Conservation (phyloP, 2,113 vertebrate species). For the Glaucomys volans region DNA sequence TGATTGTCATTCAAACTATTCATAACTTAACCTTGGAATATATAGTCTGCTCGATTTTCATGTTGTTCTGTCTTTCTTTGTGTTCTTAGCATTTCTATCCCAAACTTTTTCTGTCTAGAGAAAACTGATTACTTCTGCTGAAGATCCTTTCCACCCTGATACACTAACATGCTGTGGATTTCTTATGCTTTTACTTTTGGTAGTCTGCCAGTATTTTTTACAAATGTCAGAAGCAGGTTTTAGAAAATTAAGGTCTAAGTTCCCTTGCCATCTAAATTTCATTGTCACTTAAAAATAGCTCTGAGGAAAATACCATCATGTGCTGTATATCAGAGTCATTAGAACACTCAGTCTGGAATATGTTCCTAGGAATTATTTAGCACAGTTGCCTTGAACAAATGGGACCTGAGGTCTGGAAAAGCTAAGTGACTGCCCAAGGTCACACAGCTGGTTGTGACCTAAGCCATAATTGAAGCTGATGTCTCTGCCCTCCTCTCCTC, state of each 20-base stretch:
- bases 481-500: not conserved
- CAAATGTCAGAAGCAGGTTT: conserved; percentile 63
- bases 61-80: not conserved
- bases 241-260: conserved; percentile 58
- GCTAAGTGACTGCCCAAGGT: not conserved
- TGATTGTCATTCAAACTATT: not conserved
- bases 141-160: not conserved
- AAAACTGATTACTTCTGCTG: not conserved
- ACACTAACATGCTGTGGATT: conserved; percentile 15
- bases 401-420: not conserved
- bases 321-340: not conserved
- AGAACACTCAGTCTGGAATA: not conserved
- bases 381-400: not conserved
- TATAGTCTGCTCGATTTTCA: not conserved
- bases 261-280: conserved; percentile 27
- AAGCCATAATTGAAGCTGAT: not conserved
- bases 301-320: not conserved
- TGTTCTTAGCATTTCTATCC: not conserved
- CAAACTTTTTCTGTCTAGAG: conserved; percentile 17
- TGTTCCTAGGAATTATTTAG: conserved; percentile 4
- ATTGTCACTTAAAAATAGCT: conserved; percentile 65
- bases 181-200: conserved; percentile 18
- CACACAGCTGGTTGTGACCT: not conserved
- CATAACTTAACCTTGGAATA: not conserved
- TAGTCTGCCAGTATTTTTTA: conserved; percentile 44